Conservation (phyloP, 2,797 vertebrate genomes). For the Sebastes flavidus region DNA sequence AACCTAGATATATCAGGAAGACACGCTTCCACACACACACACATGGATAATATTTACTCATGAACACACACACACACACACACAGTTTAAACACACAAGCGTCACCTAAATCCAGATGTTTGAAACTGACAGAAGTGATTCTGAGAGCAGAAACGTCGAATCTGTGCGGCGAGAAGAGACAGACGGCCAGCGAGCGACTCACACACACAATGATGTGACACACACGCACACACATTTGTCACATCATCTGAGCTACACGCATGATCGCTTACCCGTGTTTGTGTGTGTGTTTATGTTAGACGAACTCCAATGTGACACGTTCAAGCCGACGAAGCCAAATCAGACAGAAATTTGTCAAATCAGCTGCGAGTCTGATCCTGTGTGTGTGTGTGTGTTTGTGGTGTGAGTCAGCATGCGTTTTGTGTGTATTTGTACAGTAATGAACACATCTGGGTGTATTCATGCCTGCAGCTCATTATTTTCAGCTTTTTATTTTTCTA, state of each 20-base stretch:
- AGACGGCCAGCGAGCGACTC: conserved; percentile 19
- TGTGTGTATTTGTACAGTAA: background rate
- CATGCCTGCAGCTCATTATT: background rate
- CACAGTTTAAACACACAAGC: background rate
- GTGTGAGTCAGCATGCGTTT: background rate
- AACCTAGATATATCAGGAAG: too few species aligned
- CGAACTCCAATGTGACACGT: conserved; percentile 43
- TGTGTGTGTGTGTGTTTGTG: conserved; percentile 1
- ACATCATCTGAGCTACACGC: conserved; percentile 29
- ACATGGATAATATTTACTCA: background rate
- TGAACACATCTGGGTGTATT: background rate
- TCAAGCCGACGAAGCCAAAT: conserved; percentile 36
- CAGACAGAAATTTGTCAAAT: conserved; percentile 49
- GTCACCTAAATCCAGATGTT: conserved; percentile 43
- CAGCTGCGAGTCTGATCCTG: conserved; percentile 23
- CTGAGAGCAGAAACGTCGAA: conserved; percentile 36
- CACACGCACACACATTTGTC: conserved; percentile 8
- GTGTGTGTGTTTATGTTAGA: background rate
- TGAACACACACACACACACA: background rate
- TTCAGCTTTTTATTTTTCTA: background rate
- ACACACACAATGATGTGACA: conserved; percentile 22
- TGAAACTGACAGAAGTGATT: conserved; percentile 21
- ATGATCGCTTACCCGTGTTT: conserved; percentile 13
- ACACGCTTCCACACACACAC: background rate
- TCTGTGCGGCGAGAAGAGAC: conserved; percentile 48